A percentile compares a stretch with the other conserved stretches of the same genome.
phyloP scores from a whole-genome alignment of 2,113 vertebrate species.

The Haliaeetus leucogaster region DNA sequence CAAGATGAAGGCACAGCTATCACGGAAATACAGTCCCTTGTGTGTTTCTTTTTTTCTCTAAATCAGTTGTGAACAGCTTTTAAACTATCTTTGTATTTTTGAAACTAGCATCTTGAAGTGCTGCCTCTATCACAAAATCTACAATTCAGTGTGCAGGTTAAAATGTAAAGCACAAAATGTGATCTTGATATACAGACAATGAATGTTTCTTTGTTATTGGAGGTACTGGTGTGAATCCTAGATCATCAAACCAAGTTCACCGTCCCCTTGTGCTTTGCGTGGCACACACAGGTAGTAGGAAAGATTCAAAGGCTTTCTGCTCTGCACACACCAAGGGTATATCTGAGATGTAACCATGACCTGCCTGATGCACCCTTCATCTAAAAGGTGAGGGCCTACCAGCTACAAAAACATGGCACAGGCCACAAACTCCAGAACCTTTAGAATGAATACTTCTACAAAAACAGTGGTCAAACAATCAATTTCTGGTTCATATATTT shows the following conservation, averaged over 20 bases:
- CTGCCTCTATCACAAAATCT: constrained; percentile 35
- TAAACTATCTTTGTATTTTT: constrained; percentile 22
- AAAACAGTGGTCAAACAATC: not conserved
- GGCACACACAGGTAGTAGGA: not conserved
- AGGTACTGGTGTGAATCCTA: not conserved
- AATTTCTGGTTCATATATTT: not conserved
- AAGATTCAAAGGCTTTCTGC: not conserved
- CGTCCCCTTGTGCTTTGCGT: not conserved
- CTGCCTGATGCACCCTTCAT: not conserved
- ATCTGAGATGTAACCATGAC: not conserved
- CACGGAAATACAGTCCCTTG: not conserved
- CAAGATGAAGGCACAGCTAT: not conserved
- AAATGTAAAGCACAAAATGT: not conserved
- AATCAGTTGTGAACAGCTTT: constrained; percentile 34
- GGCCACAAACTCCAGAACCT: not conserved
- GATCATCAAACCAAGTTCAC: not conserved
- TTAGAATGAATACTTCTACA: not conserved
- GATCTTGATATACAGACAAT: constrained; percentile 25
- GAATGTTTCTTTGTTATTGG: not conserved
- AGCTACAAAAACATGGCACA: not conserved
- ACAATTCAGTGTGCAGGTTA: constrained; percentile 5
- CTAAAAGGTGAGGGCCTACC: not conserved
- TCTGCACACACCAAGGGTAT: not conserved
- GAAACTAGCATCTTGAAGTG: not conserved
- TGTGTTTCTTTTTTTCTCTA: not conserved